These are phyloP conservation scores for Medauroidea extradentata DNA, from an alignment of 1,140 invertebrate genomes.

Conservation along the genomic window DNA sequence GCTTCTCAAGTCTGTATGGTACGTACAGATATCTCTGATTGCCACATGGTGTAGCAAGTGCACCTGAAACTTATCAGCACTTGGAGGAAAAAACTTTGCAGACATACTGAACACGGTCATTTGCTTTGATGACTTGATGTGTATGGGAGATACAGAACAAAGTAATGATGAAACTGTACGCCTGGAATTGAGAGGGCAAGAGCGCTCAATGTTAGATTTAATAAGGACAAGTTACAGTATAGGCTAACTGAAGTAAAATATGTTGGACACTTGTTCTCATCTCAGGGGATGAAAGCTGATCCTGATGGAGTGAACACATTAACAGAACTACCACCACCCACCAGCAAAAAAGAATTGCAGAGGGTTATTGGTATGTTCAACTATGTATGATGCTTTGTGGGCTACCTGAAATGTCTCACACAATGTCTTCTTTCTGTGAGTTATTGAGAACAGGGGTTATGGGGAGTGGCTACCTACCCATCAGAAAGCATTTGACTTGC, in stretches of 20 bases:
- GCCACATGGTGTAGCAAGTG: slow-evolving; percentile 32
- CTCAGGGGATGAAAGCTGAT: slow-evolving; percentile 33
- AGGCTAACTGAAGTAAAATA: slow-evolving; percentile 23
- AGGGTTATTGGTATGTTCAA: slow-evolving; percentile 36
- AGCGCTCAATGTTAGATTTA: slow-evolving; percentile 32
- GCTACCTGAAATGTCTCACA: slow-evolving; percentile 16
- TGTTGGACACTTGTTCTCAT: slow-evolving; percentile 35
- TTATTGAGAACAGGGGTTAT: slow-evolving; percentile 19
- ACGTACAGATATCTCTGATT: slow-evolving; percentile 31
- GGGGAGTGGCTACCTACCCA: slow-evolving; percentile 15
- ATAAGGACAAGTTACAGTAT: slow-evolving; percentile 35
- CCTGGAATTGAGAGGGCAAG: slow-evolving; percentile 24
- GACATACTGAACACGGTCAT: slow-evolving; percentile 33
- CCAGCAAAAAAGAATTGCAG: slow-evolving; percentile 30
- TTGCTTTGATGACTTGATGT: slow-evolving; percentile 38
- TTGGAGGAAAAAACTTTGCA: slow-evolving; percentile 25
- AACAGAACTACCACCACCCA: slow-evolving; percentile 30
- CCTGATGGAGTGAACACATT: slow-evolving; percentile 38
- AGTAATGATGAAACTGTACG: slow-evolving; percentile 29
- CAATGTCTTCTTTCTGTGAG: slow-evolving; percentile 12
- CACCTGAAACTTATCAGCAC: slow-evolving; percentile 37
- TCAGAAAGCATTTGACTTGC: slow-evolving; percentile 15
- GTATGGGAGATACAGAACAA: slow-evolving; percentile 22
- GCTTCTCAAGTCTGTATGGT: slow-evolving; percentile 26
- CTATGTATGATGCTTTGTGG: slow-evolving; percentile 30